These are phyloP conservation scores for Gryon sp. DNA, from an alignment of 1,140 invertebrate species.

Conservation along the genomic window DNA sequence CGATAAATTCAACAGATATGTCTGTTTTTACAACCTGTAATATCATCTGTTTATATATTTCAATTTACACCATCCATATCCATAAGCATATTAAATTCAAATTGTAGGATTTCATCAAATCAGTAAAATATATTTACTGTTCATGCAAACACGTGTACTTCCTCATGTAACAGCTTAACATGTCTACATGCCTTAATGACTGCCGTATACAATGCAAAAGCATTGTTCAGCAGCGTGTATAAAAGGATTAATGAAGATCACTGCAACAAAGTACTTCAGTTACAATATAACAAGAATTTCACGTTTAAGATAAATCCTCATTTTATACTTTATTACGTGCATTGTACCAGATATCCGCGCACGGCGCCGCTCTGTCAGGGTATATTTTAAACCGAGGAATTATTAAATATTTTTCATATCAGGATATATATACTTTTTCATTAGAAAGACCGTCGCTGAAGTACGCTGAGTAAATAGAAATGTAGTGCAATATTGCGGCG, in stretches of 20 bases:
- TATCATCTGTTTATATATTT: no score
- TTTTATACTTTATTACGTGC: conserved; percentile 48
- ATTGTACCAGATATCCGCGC: conserved; percentile 5
- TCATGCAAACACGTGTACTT: conserved; percentile 39
- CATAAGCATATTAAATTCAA: no score
- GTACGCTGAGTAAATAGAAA: conserved; percentile 10
- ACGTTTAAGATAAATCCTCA: conserved; percentile 52
- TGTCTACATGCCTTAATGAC: conserved; percentile 57
- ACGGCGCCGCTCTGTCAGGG: neutral
- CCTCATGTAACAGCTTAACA: conserved; percentile 41
- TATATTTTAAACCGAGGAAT: conserved; percentile 17
- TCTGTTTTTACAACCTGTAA: no score
- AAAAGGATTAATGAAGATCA: conserved; percentile 63
- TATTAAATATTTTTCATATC: conserved; percentile 52
- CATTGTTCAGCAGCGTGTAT: conserved; percentile 55
- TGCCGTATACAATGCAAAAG: conserved; percentile 39
- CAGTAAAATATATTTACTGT: conserved; percentile 29
- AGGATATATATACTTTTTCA: conserved; percentile 34
- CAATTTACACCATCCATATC: no score
- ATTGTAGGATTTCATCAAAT: conserved; percentile 5
- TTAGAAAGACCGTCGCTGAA: conserved; percentile 6
- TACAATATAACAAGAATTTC: conserved; percentile 40
- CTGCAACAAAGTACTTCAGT: conserved; percentile 52
- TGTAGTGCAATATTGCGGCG: conserved; percentile 6
- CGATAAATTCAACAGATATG: no score